Evolutionary conservation across 2,888 invertebrate genomes (phyloP).

Genomic region (Xestia c-nigrum): DNA sequence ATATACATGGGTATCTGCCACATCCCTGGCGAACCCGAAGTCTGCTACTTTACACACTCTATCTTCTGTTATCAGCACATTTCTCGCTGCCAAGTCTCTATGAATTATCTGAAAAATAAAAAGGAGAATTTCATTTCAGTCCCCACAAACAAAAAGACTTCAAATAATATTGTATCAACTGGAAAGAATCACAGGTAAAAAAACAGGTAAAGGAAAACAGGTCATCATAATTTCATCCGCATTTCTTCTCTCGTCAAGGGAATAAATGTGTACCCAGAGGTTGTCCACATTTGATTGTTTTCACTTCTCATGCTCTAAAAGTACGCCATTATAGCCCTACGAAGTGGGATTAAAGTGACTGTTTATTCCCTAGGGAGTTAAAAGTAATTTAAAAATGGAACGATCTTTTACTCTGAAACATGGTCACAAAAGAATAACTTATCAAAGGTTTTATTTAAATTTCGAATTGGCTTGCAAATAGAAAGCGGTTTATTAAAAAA

Average conservation of each 20-base stretch:
- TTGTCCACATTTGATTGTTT: neutral
- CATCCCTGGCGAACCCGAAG: conserved; percentile 97
- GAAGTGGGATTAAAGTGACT: no score
- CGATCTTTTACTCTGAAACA: no score
- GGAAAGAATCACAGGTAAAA: neutral
- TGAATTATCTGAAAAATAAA: conserved; percentile 93
- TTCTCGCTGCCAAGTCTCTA: conserved; percentile 96
- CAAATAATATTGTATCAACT: neutral
- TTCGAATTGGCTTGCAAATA: no score
- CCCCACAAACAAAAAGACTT: neutral
- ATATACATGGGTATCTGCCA: conserved; percentile 96
- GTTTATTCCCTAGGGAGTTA: no score
- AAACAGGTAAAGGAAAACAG: no score
- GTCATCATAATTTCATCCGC: neutral
- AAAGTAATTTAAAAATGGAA: no score
- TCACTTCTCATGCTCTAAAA: no score
- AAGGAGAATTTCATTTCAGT: neutral
- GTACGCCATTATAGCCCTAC: no score
- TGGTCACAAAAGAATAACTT: no score
- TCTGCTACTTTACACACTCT: conserved; percentile 98
- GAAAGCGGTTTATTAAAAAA: no score
- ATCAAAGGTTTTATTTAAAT: no score
- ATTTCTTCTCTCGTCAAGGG: neutral
- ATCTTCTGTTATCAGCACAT: conserved; percentile 96
- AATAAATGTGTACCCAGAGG: neutral